Base-by-base conservation (phyloP, 2,797 vertebrate genomes). In the Diplodus sargus region DNA sequence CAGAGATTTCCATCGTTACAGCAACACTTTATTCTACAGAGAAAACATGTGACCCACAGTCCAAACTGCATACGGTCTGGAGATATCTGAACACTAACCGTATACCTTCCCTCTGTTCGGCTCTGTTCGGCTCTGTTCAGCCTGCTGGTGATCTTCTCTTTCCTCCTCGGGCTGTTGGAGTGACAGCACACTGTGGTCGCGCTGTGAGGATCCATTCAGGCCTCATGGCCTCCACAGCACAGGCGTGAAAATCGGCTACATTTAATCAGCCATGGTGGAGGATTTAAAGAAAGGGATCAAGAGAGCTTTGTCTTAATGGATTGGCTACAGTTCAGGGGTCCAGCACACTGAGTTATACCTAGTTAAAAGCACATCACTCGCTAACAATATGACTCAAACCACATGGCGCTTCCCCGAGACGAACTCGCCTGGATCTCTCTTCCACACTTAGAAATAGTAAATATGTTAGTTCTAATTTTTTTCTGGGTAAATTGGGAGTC, bases 261-360 rank as follows among this genome's bases (percentile, higher is more conserved):
- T 94, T 94, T 93, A 93, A 95, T 95, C 89, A 90, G 92, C 91
- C 92, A 91, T 76, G 93, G 90, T 94, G 81, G 82, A 89, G 90
- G 86, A 85, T 90, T 93, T 91, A 81, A 89, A 90, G 88, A 91
- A 89, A 86, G 77, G 91, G 91, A 93, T 94, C 88, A 93, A 91
- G 91, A 85, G 91, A 83, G 86, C 90, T 93, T 94, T 92, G 90
- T 89, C 83, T 89, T 93, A 94, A 94, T 94, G 93, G 93, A 95
- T 94, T 94, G 87, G 91, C 88, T 85, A 92, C 93, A 94, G 91
- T 95, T 90, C 84, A 84, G 88, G 81, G 90, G 79, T 89, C 82
- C 79, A 56, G 84, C 83, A 83, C 84, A 79, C 87, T 47, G 71
- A 83, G 83, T 87, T 92, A 70, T 88, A 91, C 87, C 90, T 90